Base-by-base conservation (phyloP, 2,797 vertebrate species). In the Aselliscus stoliczkanus region DNA sequence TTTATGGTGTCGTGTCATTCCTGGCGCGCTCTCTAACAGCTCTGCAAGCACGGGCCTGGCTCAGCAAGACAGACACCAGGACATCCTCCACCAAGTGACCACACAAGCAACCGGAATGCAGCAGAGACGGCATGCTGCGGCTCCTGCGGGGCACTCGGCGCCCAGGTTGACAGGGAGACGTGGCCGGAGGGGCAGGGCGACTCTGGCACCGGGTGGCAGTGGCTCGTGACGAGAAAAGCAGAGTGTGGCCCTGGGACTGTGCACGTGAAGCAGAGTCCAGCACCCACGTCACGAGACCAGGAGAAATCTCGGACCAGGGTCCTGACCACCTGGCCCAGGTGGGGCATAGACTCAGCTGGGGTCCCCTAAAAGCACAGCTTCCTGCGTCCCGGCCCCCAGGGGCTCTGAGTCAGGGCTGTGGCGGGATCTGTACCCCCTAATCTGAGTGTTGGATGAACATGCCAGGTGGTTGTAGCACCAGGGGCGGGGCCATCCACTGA, bases 51-150 rank as follows among this genome's bases (percentile, higher is more conserved):
- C 67, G 0, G 11, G 44, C 44, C 75, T 10, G 10, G 39, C 7
- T 39, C 18, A 37, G 58, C 31, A 52, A 54, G 20, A 7, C 60
- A 31, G 6, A 42, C 13, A 7, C 37, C 7, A 25, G 4, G 20
- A 50, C 58, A 7, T 8, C 4, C 4, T 15, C 67, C 31, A 2
- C 42, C 27, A 5, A 18, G 7, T 3, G 7, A 44, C 11, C 27
- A 7, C 42, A 20, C 27, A 23, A 17, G 31, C 0, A 0, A 8
- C 15, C 1, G 1, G 4, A 25, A 12, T 0, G 2, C 14, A 23
- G 37, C 4, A 50, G 39, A 4, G 31, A 2, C 27, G 12, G 5
- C 8, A 2, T 1, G 20, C 5, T 0, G 3, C 47, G 1, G 0
- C 5, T 18, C 47, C 11, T 1, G 1, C 60, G 23, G 11, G 11